Conservation (phyloP, 1,140 invertebrate species). For the Helicoverpa zea region DNA sequence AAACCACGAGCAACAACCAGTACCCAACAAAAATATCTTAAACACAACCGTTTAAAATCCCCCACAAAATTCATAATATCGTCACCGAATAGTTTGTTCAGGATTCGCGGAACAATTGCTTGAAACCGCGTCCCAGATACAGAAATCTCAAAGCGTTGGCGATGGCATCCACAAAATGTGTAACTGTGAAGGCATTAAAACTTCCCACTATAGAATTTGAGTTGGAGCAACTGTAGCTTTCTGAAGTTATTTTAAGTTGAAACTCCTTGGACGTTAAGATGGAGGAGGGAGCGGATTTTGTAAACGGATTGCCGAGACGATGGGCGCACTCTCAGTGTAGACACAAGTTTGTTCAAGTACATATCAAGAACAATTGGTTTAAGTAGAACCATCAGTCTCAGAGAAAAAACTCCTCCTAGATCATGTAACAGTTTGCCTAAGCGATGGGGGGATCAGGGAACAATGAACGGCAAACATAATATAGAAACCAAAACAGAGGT, state of each 20-base stretch:
- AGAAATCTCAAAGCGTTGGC: slow-evolving; percentile 55
- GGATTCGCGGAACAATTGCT: slow-evolving; percentile 45
- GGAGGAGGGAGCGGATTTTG: slow-evolving; percentile 31
- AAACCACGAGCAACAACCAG: no score
- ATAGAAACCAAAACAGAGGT: no score
- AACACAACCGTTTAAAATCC: slow-evolving; percentile 3
- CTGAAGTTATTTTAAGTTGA: slow-evolving; percentile 54
- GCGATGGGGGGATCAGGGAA: no score
- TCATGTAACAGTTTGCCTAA: no score
- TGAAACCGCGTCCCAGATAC: slow-evolving; percentile 25
- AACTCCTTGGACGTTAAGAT: slow-evolving; percentile 35
- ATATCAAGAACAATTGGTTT: neutral
- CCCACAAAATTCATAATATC: slow-evolving; percentile 36
- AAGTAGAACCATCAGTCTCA: neutral
- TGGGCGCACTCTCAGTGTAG: neutral
- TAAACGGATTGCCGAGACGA: slow-evolving; percentile 42
- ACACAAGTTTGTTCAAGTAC: slow-evolving; percentile 15
- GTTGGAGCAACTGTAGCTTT: slow-evolving; percentile 58
- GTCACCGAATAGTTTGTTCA: slow-evolving; percentile 39
- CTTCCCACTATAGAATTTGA: slow-evolving; percentile 60
- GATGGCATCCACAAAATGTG: slow-evolving; percentile 51
- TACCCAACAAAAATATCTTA: no score
- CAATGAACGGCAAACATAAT: no score
- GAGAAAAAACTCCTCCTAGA: no score
- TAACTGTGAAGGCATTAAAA: slow-evolving; percentile 59